A percentile compares a stretch with the other conserved stretches of the same genome.
These are phyloP conservation scores for Pteromalus puparum DNA, from an alignment of 1,140 invertebrate species.

Conservation along the genomic window DNA sequence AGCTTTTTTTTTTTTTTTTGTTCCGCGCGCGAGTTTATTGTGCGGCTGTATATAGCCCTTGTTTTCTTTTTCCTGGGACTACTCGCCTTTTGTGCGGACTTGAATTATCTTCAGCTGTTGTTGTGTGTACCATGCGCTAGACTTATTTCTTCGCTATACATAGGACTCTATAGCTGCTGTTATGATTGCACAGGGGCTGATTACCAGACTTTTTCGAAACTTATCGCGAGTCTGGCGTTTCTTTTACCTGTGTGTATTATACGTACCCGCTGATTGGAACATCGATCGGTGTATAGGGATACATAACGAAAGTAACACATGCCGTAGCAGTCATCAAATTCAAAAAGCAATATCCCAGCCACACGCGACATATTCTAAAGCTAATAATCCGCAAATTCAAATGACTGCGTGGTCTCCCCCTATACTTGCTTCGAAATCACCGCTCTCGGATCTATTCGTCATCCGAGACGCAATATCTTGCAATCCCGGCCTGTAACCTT, in stretches of 20 bases:
- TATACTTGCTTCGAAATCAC: not conserved
- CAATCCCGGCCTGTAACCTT: not conserved
- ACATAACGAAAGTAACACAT: not conserved
- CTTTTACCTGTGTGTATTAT: too few species aligned
- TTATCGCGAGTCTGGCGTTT: too few species aligned
- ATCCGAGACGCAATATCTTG: not conserved
- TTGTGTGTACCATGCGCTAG: not conserved
- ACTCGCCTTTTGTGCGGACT: not conserved
- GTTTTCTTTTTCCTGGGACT: not conserved
- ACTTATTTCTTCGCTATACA: too few species aligned
- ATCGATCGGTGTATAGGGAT: not conserved
- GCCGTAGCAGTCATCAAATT: not conserved
- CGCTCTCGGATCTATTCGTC: not conserved
- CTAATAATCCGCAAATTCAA: not conserved
- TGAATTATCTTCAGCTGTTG: slow-evolving; percentile 3
- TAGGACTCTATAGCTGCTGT: not conserved
- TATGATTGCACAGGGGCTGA: not conserved
- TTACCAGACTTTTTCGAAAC: not conserved
- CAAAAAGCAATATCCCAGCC: not conserved
- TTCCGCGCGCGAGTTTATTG: slow-evolving; percentile 16
- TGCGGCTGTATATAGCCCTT: not conserved
- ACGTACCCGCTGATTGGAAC: not conserved
- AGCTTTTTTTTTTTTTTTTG: not conserved
- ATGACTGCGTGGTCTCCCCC: not conserved
- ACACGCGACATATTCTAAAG: not conserved